Percentiles rank a stretch among this genome's conserved stretches.
Evolutionary conservation across 2,888 invertebrate genomes (phyloP).

Genomic region (Lottia gigantea): DNA sequence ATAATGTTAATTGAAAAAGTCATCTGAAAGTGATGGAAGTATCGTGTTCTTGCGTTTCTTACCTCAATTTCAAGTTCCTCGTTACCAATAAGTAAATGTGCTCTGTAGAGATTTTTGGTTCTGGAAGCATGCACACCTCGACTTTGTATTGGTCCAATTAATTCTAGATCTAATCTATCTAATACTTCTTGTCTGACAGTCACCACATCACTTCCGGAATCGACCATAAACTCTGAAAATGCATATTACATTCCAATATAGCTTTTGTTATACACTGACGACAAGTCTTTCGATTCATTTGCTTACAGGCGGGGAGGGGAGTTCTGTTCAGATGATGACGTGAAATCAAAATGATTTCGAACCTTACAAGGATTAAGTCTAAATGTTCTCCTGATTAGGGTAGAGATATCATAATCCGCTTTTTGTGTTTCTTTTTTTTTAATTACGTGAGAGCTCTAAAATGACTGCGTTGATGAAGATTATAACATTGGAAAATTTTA

Average conservation of each 20-base stretch:
- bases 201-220: conserved; percentile 64
- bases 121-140: conserved; percentile 60
- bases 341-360: too few relatives aligned
- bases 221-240: conserved; percentile 62
- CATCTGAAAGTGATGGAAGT: background rate
- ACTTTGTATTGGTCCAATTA: conserved; percentile 56
- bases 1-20: too few relatives aligned
- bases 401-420: too few relatives aligned
- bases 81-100: conserved; percentile 51
- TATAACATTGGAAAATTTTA: too few relatives aligned
- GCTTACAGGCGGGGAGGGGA: too few relatives aligned
- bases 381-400: too few relatives aligned
- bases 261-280: background rate
- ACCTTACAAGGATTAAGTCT: too few relatives aligned
- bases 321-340: background rate
- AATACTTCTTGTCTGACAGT: conserved; percentile 56
- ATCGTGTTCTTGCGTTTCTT: conserved; percentile 10
- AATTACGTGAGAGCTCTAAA: too few relatives aligned
- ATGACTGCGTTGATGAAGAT: too few relatives aligned
- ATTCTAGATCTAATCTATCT: conserved; percentile 50
- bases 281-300: background rate
- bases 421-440: too few relatives aligned
- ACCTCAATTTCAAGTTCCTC: conserved; percentile 59
- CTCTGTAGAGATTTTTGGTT: conserved; percentile 56
- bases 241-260: conserved; percentile 13